Percentiles rank a stretch among this genome's conserved stretches.
Conservation (phyloP, 2,888 invertebrate genomes). For the Eustalomyia histrio region DNA sequence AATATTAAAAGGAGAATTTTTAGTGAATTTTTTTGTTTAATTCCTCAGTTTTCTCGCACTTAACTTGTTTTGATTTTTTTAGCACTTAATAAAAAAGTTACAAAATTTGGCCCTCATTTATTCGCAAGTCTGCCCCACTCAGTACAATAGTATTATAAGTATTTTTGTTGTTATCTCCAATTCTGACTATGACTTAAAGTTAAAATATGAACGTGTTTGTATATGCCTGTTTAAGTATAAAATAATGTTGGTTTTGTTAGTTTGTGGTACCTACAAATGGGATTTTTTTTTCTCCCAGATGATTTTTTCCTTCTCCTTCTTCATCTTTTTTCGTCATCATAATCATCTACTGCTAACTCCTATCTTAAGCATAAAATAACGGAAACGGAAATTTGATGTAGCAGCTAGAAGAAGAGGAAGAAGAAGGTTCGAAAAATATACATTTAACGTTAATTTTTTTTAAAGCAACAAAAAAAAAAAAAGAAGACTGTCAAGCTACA, state of each 20-base stretch:
- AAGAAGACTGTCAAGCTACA: constrained; percentile 42
- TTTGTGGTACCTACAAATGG: constrained; percentile 45
- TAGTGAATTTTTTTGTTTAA: no score
- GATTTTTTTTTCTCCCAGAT: background rate
- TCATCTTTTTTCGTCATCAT: constrained; percentile 18
- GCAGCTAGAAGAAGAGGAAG: constrained; percentile 43
- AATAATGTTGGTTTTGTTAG: constrained; percentile 37
- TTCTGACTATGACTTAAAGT: constrained; percentile 1
- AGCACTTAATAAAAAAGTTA: no score
- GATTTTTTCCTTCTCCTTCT: background rate
- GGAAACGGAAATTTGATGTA: constrained; percentile 64
- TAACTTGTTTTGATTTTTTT: no score
- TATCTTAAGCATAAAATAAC: constrained; percentile 57
- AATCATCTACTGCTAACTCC: constrained; percentile 41
- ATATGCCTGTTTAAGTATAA: constrained; percentile 1
- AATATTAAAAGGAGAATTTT: no score
- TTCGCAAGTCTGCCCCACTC: background rate
- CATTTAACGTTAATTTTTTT: constrained; percentile 23
- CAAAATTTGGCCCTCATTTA: no score
- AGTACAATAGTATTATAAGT: background rate
- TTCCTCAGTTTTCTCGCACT: no score
- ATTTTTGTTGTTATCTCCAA: background rate
- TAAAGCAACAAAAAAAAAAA: background rate
- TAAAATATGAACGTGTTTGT: background rate
- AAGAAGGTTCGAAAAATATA: constrained; percentile 19